Evolutionary conservation across 2,888 invertebrate species (phyloP).

Genomic region (Diadegma fenestrale): DNA sequence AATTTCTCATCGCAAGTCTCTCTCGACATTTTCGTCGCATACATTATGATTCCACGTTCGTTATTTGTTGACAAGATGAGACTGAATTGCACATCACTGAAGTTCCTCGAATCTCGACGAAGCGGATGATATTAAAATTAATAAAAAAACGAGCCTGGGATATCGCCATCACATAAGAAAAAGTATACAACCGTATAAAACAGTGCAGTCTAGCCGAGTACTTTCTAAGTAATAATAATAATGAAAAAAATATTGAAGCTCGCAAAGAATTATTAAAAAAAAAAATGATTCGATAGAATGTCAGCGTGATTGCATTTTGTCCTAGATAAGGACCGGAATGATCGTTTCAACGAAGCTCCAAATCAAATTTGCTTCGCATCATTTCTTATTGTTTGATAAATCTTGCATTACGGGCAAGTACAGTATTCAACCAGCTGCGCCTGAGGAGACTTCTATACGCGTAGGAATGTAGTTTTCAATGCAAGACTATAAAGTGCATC

Average conservation of each 20-base stretch:
- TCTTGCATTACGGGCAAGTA: neutral
- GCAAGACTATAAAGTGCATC: neutral
- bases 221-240: neutral
- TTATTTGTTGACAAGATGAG: constrained; percentile 42
- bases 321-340: too few relatives aligned
- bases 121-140: constrained; percentile 40
- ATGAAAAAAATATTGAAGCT: neutral
- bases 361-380: constrained; percentile 27
- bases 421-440: neutral
- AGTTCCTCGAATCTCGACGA: constrained; percentile 17
- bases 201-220: neutral
- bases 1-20: constrained; percentile 31
- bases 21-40: constrained; percentile 20
- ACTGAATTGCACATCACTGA: constrained; percentile 26
- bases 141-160: neutral
- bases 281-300: neutral
- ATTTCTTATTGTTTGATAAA: constrained; percentile 21
- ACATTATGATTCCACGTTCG: constrained; percentile 30
- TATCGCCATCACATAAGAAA: neutral
- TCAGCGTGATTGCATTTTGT: neutral
- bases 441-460: neutral
- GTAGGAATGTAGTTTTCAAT: neutral
- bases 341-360: neutral
- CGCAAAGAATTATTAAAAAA: neutral
- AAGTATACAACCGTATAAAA: neutral